Conservation (phyloP, 2,888 invertebrate genomes). For the Epinotia nisella region DNA sequence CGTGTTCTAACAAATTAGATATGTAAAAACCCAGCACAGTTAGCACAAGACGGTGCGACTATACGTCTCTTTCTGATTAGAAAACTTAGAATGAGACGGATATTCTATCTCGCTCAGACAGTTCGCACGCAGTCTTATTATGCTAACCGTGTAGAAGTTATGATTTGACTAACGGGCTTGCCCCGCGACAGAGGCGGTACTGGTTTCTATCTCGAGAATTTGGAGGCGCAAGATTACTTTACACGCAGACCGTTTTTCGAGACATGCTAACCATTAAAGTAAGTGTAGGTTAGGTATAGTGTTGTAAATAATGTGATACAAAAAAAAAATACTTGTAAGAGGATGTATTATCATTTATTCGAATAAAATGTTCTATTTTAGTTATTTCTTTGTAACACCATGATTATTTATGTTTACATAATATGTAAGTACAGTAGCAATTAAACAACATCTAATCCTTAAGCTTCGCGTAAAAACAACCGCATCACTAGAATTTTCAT, state of each 20-base stretch:
- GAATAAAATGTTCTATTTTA: constrained; percentile 82
- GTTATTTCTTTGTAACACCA: constrained; percentile 83
- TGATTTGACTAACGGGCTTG: too few species aligned
- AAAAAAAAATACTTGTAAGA: constrained; percentile 63
- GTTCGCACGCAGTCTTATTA: too few species aligned
- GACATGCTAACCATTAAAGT: background rate
- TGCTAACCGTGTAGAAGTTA: too few species aligned
- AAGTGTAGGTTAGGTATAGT: background rate
- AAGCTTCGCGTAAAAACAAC: constrained; percentile 45
- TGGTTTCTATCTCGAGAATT: too few species aligned
- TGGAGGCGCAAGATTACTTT: too few species aligned
- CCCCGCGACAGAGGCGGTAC: too few species aligned
- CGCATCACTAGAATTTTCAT: constrained; percentile 65
- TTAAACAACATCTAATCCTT: constrained; percentile 59
- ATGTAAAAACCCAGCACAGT: background rate
- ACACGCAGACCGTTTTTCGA: too few species aligned
- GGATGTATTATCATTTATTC: constrained; percentile 82
- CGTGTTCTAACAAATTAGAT: background rate
- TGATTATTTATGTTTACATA: constrained; percentile 56
- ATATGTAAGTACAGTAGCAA: constrained; percentile 61
- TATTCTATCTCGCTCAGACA: too few species aligned
- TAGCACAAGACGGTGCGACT: too few species aligned
- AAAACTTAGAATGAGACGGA: too few species aligned
- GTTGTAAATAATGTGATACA: constrained; percentile 45
- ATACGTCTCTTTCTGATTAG: too few species aligned